These are phyloP conservation scores for Hemicrepidius hirtus DNA, from an alignment of 2,888 invertebrate species.

Conservation along the genomic window DNA sequence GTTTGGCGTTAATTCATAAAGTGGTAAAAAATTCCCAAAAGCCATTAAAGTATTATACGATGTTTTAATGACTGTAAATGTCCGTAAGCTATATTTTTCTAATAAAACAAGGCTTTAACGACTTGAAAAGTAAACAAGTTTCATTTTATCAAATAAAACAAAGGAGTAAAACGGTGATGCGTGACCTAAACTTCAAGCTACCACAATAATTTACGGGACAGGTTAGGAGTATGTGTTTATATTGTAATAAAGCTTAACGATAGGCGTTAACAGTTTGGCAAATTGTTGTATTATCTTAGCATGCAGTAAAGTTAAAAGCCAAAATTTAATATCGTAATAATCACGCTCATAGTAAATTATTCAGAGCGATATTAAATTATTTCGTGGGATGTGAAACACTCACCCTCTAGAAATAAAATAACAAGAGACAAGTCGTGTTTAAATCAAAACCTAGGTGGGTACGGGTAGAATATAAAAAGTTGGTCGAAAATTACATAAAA, in stretches of 20 bases:
- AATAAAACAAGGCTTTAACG: too few species aligned
- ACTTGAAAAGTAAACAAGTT: neutral
- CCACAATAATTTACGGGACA: neutral
- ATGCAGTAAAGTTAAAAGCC: slow-evolving; percentile 10
- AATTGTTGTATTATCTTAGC: slow-evolving; percentile 23
- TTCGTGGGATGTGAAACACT: slow-evolving; percentile 19
- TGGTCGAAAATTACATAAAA: neutral
- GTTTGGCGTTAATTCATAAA: too few species aligned
- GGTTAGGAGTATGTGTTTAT: slow-evolving; percentile 15
- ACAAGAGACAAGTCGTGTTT: neutral
- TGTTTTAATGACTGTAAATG: too few species aligned
- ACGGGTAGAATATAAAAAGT: slow-evolving; percentile 3
- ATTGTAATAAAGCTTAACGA: slow-evolving; percentile 23
- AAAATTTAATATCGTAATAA: slow-evolving; percentile 27
- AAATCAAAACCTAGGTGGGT: too few species aligned
- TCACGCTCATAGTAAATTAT: slow-evolving; percentile 31
- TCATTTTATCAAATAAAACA: neutral
- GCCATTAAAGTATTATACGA: neutral
- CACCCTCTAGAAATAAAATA: slow-evolving; percentile 23
- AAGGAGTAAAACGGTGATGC: neutral
- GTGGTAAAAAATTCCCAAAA: too few species aligned
- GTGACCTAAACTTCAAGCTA: neutral
- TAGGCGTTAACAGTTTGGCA: slow-evolving; percentile 19
- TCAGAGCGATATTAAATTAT: slow-evolving; percentile 23
- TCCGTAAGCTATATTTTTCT: too few species aligned